Evolutionary conservation across 2,888 invertebrate species (phyloP).

Genomic region (Tiliacea aurago): DNA sequence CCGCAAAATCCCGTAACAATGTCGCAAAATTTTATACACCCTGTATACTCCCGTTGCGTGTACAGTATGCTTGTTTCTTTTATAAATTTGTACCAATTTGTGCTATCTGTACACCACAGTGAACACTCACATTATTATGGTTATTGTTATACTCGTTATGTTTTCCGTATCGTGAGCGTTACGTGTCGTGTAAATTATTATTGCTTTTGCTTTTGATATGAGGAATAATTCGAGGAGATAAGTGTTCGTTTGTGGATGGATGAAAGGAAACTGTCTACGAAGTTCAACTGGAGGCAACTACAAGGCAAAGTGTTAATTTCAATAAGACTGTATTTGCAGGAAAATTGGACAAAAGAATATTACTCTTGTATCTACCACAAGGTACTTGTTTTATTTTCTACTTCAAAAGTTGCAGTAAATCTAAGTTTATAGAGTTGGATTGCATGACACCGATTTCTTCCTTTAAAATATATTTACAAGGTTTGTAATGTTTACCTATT

Average conservation of each 20-base stretch:
- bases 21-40: constrained; percentile 58
- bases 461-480: too few relatives aligned
- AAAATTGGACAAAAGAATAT: background rate
- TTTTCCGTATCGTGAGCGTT: constrained; percentile 42
- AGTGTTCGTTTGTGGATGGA: constrained; percentile 29
- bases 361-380: background rate
- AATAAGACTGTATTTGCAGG: background rate
- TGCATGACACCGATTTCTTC: too few relatives aligned
- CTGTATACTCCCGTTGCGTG: constrained; percentile 28
- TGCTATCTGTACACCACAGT: constrained; percentile 46
- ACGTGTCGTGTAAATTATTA: constrained; percentile 44
- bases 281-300: background rate
- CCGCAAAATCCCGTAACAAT: constrained; percentile 43
- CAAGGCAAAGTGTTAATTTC: constrained; percentile 4
- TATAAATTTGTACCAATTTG: constrained; percentile 54
- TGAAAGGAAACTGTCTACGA: constrained; percentile 8
- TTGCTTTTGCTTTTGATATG: constrained; percentile 34
- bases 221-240: constrained; percentile 2
- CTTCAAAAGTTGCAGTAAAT: background rate
- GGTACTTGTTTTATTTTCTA: background rate
- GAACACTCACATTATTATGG: constrained; percentile 46
- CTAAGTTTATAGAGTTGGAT: too few relatives aligned
- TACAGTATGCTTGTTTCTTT: constrained; percentile 49
- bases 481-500: too few relatives aligned
- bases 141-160: constrained; percentile 40